A percentile compares a stretch with the other conserved stretches of the same genome.
These are phyloP conservation scores for Brenthis daphne DNA, from an alignment of 2,888 invertebrate genomes.

Conservation along the genomic window DNA sequence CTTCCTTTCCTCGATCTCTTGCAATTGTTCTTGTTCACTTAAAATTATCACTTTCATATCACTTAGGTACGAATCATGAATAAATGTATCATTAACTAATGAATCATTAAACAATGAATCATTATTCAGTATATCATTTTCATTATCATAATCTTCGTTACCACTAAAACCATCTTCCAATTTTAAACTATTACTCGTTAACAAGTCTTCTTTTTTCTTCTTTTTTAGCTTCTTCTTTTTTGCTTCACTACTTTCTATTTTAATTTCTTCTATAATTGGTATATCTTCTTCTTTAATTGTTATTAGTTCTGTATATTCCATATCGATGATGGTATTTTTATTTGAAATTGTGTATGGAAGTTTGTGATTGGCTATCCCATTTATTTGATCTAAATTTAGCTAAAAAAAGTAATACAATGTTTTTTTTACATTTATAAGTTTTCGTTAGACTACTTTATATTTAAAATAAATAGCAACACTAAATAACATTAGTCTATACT, in stretches of 20 bases:
- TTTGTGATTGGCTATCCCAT: conserved; percentile 6
- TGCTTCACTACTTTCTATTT: conserved; percentile 40
- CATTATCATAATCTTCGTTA: conserved; percentile 26
- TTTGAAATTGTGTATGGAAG: conserved; percentile 23
- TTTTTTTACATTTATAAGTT: too few species aligned
- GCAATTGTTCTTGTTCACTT: conserved; percentile 57
- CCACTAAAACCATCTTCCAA: conserved; percentile 32
- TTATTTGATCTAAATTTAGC: neutral
- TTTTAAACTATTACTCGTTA: conserved; percentile 24
- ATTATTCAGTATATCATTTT: conserved; percentile 30
- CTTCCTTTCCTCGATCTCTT: conserved; percentile 56
- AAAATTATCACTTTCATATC: conserved; percentile 52
- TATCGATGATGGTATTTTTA: conserved; percentile 20
- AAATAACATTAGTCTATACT: too few species aligned
- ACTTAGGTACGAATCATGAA: conserved; percentile 23
- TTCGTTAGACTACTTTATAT: too few species aligned
- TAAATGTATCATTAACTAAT: too few species aligned
- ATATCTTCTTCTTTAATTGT: conserved; percentile 38
- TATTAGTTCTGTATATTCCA: conserved; percentile 32
- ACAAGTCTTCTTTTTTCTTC: conserved; percentile 33
- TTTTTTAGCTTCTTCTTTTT: conserved; percentile 42
- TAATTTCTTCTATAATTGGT: conserved; percentile 30
- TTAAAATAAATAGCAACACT: too few species aligned
- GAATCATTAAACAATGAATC: neutral
- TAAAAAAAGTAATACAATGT: neutral